These are phyloP conservation scores for Anseranas semipalmata DNA, from an alignment of 2,113 vertebrate species.

Conservation along the genomic window DNA sequence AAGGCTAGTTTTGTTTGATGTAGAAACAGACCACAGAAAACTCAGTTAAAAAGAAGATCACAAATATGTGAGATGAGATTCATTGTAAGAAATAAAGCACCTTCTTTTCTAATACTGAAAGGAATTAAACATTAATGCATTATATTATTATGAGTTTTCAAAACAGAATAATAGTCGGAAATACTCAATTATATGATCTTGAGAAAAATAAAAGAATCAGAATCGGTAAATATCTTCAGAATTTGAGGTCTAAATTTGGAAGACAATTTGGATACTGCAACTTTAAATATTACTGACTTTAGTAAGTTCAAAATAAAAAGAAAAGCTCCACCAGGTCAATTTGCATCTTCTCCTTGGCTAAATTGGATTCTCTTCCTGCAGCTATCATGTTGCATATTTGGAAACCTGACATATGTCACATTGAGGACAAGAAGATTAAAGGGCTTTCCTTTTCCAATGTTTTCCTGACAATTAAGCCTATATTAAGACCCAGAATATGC, in stretches of 20 bases:
- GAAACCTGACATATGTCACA: slow-evolving; percentile 40
- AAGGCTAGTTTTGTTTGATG: not conserved
- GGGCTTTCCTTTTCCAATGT: slow-evolving; percentile 20
- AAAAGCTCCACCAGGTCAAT: not conserved
- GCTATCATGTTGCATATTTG: not conserved
- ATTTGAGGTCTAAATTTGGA: not conserved
- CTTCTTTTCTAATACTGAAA: not conserved
- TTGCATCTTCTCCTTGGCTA: not conserved
- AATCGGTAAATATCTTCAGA: not conserved
- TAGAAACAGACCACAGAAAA: not conserved
- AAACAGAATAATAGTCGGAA: not conserved
- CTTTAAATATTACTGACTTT: not conserved
- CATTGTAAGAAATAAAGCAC: not conserved
- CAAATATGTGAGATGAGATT: not conserved
- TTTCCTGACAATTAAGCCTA: slow-evolving; percentile 60
- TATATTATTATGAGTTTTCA: not conserved
- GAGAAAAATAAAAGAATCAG: not conserved
- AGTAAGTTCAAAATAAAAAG: not conserved
- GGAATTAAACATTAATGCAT: not conserved
- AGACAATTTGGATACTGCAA: not conserved
- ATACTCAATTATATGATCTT: not conserved
- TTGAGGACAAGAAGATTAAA: slow-evolving; percentile 45
- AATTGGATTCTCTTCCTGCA: not conserved
- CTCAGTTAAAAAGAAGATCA: not conserved
- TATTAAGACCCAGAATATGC: slow-evolving; percentile 36